Evolutionary conservation across 2,888 invertebrate genomes (phyloP).

Genomic region (Dexiosoma caninum): DNA sequence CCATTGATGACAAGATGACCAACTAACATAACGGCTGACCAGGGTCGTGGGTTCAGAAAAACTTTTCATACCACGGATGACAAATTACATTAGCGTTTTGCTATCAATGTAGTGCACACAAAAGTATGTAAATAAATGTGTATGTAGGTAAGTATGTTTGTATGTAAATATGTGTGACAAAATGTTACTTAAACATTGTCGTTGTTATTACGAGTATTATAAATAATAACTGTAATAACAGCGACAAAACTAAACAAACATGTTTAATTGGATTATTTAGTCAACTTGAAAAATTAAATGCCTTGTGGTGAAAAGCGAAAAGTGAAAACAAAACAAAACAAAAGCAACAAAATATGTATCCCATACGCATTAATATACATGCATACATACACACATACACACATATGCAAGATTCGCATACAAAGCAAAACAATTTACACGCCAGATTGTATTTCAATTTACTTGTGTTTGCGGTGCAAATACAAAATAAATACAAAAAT

Average conservation of each 20-base stretch:
- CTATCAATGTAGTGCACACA: too few species aligned
- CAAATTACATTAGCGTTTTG: too few species aligned
- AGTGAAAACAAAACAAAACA: background rate
- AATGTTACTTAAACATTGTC: background rate
- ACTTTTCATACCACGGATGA: too few species aligned
- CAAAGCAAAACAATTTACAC: background rate
- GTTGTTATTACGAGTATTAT: too few species aligned
- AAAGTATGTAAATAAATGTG: too few species aligned
- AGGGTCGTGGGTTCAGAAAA: too few species aligned
- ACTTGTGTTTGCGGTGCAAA: background rate
- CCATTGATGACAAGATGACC: too few species aligned
- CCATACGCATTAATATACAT: background rate
- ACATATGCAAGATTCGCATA: background rate
- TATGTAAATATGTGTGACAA: background rate
- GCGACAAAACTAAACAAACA: background rate
- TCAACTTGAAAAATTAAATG: slow-evolving; percentile 1
- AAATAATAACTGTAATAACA: slow-evolving; percentile 2
- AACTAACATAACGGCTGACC: too few species aligned
- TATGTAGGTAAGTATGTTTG: background rate
- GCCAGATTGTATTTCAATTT: background rate
- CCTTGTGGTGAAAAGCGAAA: slow-evolving; percentile 10
- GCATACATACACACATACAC: background rate
- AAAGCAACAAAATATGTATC: background rate
- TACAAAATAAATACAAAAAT: slow-evolving; percentile 43
- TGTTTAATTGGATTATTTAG: slow-evolving; percentile 14